phyloP scores from a whole-genome alignment of 2,113 vertebrate genomes.

The Nanorana parkeri region DNA sequence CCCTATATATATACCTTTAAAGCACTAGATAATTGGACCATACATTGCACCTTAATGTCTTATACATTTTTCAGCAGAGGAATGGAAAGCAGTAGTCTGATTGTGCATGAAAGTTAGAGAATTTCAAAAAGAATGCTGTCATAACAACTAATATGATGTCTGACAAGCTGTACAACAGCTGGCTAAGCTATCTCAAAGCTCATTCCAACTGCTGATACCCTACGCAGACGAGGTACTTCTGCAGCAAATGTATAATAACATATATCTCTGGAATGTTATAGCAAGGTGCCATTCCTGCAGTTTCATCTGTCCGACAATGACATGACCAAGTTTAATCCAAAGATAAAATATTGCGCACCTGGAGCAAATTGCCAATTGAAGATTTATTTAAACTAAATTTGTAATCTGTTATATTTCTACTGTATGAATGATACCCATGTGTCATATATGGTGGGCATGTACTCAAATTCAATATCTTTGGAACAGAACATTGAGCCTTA shows the following conservation, averaged over 20 bases:
- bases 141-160: conserved; percentile 26
- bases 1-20: not conserved
- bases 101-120: conserved; percentile 15
- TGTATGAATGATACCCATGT: not conserved
- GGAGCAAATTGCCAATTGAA: conserved; percentile 13
- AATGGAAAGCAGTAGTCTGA: not conserved
- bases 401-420: not conserved
- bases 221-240: conserved; percentile 4
- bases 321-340: conserved; percentile 11
- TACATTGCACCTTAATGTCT: not conserved
- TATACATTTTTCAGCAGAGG: not conserved
- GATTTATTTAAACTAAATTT: not conserved
- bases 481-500: too few species aligned
- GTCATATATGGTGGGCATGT: too few species aligned
- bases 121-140: conserved; percentile 24
- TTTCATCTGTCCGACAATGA: conserved; percentile 17
- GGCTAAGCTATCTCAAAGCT: conserved; percentile 33
- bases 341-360: conserved; percentile 6
- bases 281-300: conserved; percentile 14
- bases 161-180: conserved; percentile 33
- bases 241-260: conserved; percentile 13
- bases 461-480: too few species aligned
- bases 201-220: conserved; percentile 15
- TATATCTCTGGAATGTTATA: conserved; percentile 13
- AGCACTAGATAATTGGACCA: not conserved